Percentiles rank a stretch among this genome's conserved stretches.
phyloP scores from a whole-genome alignment of 1,140 invertebrate species.

The Neodiprion virginianus region DNA sequence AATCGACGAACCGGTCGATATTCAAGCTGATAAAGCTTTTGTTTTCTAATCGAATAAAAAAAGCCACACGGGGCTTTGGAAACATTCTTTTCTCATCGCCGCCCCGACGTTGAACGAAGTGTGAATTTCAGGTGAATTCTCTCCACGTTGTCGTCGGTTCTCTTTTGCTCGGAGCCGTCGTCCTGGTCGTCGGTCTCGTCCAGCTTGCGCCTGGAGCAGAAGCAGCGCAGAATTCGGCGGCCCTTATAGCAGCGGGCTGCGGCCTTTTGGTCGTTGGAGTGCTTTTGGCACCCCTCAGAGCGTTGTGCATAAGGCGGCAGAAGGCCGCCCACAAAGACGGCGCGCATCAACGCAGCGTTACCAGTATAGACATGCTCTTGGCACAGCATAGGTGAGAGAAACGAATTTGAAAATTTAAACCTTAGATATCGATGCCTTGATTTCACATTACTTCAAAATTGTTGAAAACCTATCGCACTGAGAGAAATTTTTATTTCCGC shows the following conservation, averaged over 20 bases:
- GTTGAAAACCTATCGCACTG: too few relatives aligned
- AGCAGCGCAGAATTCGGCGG: constrained; percentile 75
- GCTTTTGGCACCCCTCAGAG: constrained; percentile 47
- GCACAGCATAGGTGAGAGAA: constrained; percentile 50
- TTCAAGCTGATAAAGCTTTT: too few relatives aligned
- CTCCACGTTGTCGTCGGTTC: constrained; percentile 78
- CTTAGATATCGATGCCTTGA: background rate
- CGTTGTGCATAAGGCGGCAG: constrained; percentile 52
- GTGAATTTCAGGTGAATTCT: constrained; percentile 67
- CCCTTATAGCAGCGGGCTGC: constrained; percentile 71
- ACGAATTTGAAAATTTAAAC: background rate
- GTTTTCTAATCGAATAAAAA: too few relatives aligned
- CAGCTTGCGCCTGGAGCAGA: constrained; percentile 81
- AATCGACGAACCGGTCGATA: too few relatives aligned
- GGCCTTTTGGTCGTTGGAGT: constrained; percentile 60
- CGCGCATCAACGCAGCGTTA: constrained; percentile 55
- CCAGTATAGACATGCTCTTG: constrained; percentile 56
- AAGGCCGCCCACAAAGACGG: constrained; percentile 49
- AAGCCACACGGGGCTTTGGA: too few relatives aligned
- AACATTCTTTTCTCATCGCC: too few relatives aligned
- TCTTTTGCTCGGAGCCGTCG: constrained; percentile 74
- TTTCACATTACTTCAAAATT: too few relatives aligned
- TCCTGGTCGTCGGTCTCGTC: constrained; percentile 79
- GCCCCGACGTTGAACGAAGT: too few relatives aligned
- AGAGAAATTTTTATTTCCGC: too few relatives aligned